Evolutionary conservation across 2,888 invertebrate genomes (phyloP), one percentile per base, ranked within the genome.

Genomic region (Poecilobothrus nobilitatus): DNA sequence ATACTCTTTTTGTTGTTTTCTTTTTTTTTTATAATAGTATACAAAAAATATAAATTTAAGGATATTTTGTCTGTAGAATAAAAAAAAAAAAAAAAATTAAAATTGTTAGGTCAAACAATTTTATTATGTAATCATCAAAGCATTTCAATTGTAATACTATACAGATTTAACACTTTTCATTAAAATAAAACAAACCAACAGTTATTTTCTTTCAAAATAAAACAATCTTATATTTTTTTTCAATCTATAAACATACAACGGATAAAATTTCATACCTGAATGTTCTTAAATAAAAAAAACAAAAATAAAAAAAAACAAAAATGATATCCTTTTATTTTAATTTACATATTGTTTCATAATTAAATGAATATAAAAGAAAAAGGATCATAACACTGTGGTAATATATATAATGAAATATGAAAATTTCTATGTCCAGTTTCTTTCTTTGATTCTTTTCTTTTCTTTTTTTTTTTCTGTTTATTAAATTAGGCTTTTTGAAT

Each of bases 341-440:
- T 10, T 5, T 12, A 12, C 7, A 27, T 37, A 37, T 37, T 37
- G 37, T 37, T 37, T 37, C 1, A 53, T 18, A 53, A n/a, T 53
- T 12, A 53, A 53, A 53, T 12, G 18, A n/a, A 53, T 18, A 53
- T 18, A 53, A 6, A 53, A 53, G 6, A 15, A 53, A n/a, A 53
- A 53, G 53, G 53, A 53, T 53, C 53, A 53, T 53, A 53, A 53
- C 53, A 53, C 53, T 53, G 53, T 53, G 53, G 53, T 53, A 53
- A 53, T 53, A 37, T 37, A 12, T 53, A 53, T 18, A 53, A 53
- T 53, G 53, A 53, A 53, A 27, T 15, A 53, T 53, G 53, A 53
- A 53, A 27, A 27, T 27, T 53, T 18, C 53, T 4, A 18, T 53
- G 18, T 53, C 53, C 53, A n/a, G 53, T 18, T 10, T 8, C n/a